Percentiles rank a stretch among this genome's conserved stretches.
phyloP scores from a whole-genome alignment of 2,888 invertebrate species.

The Heliconius charithonia region DNA sequence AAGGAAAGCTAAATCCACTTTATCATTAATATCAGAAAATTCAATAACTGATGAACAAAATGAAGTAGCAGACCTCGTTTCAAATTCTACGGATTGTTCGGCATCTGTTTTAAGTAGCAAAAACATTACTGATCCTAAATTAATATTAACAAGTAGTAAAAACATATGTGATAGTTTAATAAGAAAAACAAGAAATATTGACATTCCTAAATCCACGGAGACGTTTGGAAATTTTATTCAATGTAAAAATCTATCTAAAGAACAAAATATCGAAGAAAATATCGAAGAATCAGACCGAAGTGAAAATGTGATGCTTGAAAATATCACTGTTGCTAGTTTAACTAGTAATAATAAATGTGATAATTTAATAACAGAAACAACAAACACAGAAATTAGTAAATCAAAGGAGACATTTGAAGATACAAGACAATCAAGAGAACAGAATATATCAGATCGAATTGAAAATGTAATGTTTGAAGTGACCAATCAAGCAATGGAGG shows the following conservation, averaged over 20 bases:
- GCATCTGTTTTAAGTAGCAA: background rate
- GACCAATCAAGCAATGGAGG: conserved; percentile 59
- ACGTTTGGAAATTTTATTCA: background rate
- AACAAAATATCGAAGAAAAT: conserved; percentile 12
- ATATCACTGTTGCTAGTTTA: conserved; percentile 1
- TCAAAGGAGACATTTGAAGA: background rate
- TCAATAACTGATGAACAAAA: background rate
- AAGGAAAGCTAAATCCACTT: background rate
- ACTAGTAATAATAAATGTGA: background rate
- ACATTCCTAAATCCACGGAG: background rate
- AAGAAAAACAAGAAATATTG: background rate
- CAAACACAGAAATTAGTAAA: background rate
- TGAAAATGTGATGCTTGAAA: conserved; percentile 59
- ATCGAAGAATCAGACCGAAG: background rate
- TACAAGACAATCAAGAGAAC: conserved; percentile 3
- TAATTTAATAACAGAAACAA: background rate
- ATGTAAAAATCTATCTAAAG: background rate
- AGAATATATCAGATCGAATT: conserved; percentile 2
- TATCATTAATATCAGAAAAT: conserved; percentile 8
- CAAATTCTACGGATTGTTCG: background rate
- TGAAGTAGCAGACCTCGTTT: background rate
- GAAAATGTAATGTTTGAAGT: conserved; percentile 62
- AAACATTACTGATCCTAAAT: background rate
- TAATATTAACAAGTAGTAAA: background rate
- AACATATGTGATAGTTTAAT: background rate